These are phyloP conservation scores for Enteromius argenteus DNA, from an alignment of 2,797 vertebrate genomes.

Conservation along the genomic window DNA sequence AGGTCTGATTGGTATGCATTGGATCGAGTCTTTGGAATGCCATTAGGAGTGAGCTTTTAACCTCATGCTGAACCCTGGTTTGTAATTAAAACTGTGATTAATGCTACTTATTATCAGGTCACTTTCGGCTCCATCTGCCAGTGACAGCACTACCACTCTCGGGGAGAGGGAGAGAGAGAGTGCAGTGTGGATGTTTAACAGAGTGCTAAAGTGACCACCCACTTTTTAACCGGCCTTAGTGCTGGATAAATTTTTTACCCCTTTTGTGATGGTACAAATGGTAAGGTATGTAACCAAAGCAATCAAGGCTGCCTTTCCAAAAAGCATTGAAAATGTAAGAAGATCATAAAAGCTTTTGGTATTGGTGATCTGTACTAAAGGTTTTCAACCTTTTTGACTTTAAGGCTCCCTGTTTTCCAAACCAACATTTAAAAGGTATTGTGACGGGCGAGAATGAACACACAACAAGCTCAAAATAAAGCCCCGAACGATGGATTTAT, in stretches of 20 bases:
- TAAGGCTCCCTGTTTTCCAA: background rate
- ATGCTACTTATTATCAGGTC: conserved; percentile 52
- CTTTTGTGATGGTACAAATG: background rate
- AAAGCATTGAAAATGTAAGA: background rate
- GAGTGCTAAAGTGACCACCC: background rate
- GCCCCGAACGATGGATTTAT: no score
- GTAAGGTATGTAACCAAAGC: background rate
- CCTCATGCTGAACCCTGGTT: conserved; percentile 44
- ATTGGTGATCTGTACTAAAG: no score
- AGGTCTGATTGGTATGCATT: conserved; percentile 49
- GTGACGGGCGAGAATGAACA: no score
- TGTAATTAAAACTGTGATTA: conserved; percentile 58
- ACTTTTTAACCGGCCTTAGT: background rate
- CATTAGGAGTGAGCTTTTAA: conserved; percentile 53
- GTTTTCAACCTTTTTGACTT: background rate
- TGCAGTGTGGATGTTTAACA: background rate
- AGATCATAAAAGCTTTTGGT: background rate
- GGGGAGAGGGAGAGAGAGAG: conserved; percentile 1
- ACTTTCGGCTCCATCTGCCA: conserved; percentile 39
- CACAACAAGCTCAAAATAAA: no score
- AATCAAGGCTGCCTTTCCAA: background rate
- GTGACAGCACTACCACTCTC: background rate
- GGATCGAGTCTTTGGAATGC: conserved; percentile 37
- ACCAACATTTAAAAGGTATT: background rate
- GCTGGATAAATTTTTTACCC: background rate